Evolutionary conservation across 2,113 vertebrate species (phyloP), one percentile per base, ranked within the genome.

Genomic region (Chrysemys picta): DNA sequence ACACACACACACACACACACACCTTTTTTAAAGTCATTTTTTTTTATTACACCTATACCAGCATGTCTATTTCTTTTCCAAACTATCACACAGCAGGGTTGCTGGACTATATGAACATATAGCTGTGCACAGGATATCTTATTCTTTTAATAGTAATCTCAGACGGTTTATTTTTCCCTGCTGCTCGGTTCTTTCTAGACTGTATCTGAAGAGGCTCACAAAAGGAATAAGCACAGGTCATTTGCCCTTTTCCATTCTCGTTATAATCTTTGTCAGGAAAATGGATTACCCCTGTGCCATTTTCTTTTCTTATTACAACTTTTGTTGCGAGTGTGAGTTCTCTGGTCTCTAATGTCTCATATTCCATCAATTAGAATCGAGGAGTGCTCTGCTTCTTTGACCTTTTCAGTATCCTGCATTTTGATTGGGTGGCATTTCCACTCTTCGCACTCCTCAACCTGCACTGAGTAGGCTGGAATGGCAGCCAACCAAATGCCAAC

Each of bases 361-460:
- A 94, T 88, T 95, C 90, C 87, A 69, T 84, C 97, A 96, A 95
- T 92, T 97, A 95, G 96, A 97, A 35, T 80, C 72, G 54, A 86
- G 86, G 82, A 96, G 62, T 82, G 91, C 47, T 96, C 62, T 53
- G 84, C 35, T 95, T 94, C 89, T 94, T 84, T 97, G 97, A 97
- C 93, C 95, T 98, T 98, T 97, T 97, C 89, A 96, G 85, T 98
- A 97, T 97, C 98, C 96, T 95, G 45, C 53, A 92, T 84, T 95
- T 93, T 87, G 89, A 86, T 91, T 62, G 76, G 86, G 38, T 97
- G 95, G 91, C 88, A 96, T 98, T 97, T 97, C 57, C 50, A 94
- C 80, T 97, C 57, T 35, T 86, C 86, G 31, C 91, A 94, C 52
- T 94, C 84, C 97, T 81, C 83, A 94, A 91, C 79, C 75, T 95